phyloP scores from a whole-genome alignment of 2,888 invertebrate genomes.

The Plemyria rubiginata region DNA sequence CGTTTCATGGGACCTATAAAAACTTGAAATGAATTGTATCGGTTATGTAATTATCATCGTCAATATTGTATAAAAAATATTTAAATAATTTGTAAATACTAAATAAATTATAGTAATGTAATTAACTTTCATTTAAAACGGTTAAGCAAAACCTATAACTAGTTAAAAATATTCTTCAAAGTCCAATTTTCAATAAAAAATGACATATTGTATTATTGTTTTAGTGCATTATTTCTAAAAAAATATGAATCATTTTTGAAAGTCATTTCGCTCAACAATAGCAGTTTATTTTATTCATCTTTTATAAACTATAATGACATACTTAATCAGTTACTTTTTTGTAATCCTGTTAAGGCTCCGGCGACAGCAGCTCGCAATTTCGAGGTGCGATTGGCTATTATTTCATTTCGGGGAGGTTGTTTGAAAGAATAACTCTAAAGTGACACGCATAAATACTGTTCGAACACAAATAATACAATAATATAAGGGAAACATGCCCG shows the following conservation, averaged over 20 bases:
- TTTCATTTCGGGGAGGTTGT: no score
- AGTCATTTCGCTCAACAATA: no score
- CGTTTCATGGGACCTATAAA: slow-evolving; percentile 5
- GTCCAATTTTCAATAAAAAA: slow-evolving; percentile 14
- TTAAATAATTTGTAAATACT: slow-evolving; percentile 41
- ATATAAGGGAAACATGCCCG: no score
- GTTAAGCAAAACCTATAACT: slow-evolving; percentile 4
- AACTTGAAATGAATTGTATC: slow-evolving; percentile 14
- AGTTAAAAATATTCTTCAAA: slow-evolving; percentile 11
- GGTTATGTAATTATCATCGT: slow-evolving; percentile 32
- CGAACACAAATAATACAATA: no score
- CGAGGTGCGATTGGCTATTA: no score
- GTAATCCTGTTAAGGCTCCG: slow-evolving; percentile 37
- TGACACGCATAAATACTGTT: no score
- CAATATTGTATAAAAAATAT: slow-evolving; percentile 26
- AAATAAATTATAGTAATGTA: slow-evolving; percentile 1
- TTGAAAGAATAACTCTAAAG: no score
- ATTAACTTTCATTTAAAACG: slow-evolving; percentile 12
- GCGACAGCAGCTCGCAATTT: no score
- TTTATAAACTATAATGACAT: no score
- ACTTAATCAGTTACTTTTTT: background rate
- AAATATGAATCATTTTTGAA: no score
- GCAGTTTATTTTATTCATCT: no score
- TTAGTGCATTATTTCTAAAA: background rate
- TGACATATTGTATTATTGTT: slow-evolving; percentile 4